Percentiles rank a stretch among this genome's conserved stretches.
phyloP scores from a whole-genome alignment of 1,140 invertebrate species.

The Aphelenchoides fujianensis region DNA sequence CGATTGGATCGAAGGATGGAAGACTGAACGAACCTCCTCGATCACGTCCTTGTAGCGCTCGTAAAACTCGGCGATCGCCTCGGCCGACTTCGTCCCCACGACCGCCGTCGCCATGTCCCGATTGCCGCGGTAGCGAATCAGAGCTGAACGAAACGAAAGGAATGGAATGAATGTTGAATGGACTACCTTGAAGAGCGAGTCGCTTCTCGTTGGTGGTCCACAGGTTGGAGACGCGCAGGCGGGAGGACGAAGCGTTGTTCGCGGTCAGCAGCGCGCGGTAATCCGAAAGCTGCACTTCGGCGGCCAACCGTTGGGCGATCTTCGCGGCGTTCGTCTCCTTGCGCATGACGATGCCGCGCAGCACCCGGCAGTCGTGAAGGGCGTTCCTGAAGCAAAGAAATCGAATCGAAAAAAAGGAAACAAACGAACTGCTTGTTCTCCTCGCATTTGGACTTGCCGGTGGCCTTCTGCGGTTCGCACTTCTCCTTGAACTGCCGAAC shows the following conservation, averaged over 20 bases:
- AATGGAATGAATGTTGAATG: too few relatives aligned
- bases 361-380: background rate
- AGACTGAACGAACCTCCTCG: background rate
- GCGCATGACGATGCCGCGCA: background rate
- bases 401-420: too few relatives aligned
- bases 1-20: background rate
- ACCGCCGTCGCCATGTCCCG: background rate
- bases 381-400: background rate
- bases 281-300: background rate
- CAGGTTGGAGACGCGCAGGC: background rate
- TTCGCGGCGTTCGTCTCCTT: background rate
- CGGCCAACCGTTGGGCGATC: background rate
- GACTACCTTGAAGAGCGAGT: constrained; percentile 7
- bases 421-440: constrained; percentile 4
- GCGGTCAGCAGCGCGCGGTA: background rate
- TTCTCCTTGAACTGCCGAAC: background rate
- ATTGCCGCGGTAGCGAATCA: background rate
- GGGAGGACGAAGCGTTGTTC: background rate
- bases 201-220: constrained; percentile 8
- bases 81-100: constrained; percentile 1
- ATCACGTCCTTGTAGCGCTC: background rate
- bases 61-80: constrained; percentile 6
- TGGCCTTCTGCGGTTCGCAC: constrained; percentile 8
- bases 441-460: constrained; percentile 5
- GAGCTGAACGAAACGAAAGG: background rate